Conservation (phyloP, 2,888 invertebrate species). For the Nomada fucata region DNA sequence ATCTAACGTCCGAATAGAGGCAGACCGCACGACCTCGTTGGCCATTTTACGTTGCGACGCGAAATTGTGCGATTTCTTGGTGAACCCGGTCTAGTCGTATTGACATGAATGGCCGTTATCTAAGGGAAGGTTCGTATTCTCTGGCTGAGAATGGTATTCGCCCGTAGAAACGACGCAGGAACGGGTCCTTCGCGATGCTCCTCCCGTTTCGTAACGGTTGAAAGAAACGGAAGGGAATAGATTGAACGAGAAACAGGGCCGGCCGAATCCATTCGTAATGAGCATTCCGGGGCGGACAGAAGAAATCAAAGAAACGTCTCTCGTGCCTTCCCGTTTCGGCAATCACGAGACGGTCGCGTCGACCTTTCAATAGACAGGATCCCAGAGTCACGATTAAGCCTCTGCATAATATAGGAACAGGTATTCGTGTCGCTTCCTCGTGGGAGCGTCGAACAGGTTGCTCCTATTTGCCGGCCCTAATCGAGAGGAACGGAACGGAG, state of each 20-base stretch:
- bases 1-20: slow-evolving; percentile 28
- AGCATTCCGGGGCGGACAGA: neutral
- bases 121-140: neutral
- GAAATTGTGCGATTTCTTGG: slow-evolving; percentile 9
- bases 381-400: slow-evolving; percentile 69
- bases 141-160: neutral
- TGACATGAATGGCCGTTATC: neutral
- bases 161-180: neutral
- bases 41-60: slow-evolving; percentile 20
- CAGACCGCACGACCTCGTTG: slow-evolving; percentile 2
- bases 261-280: slow-evolving; percentile 26
- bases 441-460: slow-evolving; percentile 49
- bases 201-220: neutral
- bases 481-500: slow-evolving; percentile 47
- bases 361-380: slow-evolving; percentile 52
- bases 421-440: slow-evolving; percentile 30
- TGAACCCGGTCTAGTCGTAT: neutral
- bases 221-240: neutral
- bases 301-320: slow-evolving; percentile 16
- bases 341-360: slow-evolving; percentile 37
- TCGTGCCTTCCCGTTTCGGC: neutral
- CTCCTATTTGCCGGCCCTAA: slow-evolving; percentile 47
- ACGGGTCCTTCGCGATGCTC: neutral
- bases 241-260: neutral
- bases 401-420: slow-evolving; percentile 69